Base-by-base conservation (phyloP, 1,140 invertebrate species). In the Amphibalanus amphitrite region DNA sequence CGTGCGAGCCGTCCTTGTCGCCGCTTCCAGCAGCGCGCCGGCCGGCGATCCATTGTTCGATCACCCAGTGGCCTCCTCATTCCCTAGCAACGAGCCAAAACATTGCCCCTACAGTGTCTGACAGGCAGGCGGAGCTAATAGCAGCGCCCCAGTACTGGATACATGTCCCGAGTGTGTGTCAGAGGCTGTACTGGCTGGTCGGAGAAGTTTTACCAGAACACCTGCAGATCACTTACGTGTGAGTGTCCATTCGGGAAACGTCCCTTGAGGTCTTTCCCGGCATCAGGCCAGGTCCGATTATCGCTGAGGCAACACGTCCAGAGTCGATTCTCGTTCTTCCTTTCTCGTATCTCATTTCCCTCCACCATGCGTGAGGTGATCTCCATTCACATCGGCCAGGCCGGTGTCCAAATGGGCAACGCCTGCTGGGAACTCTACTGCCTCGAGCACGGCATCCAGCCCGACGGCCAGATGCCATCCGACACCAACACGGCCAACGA, bases 321-420 rank as follows among this genome's bases (percentile, higher is more conserved):
- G 47, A 38, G 33, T 38, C 33, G 4, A 4, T 38, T 15, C 4
- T 38, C 33, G 4, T 38, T 15, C 4, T 8, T 20, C 13, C 47
- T 59, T 23, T 20, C 10, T 20, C 47, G 47, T 13, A 13, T 1
- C 47, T 59, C 20, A 1, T 8, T 20, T 20, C 10, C 47, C 47
- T 17, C 47, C 6, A 23, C 17, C 20, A 59, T 59, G 72, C 65
- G 72, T 69, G 91, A 93, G 85, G 91, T 90, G 78, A 90, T 93
- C 77, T 90, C 88, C 74, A 86, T 93, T 73, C 91, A 93, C 81
- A 86, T 93, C 77, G 91, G 91, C 69, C 91, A 94, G 82, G 91
- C 91, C 73, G 91, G 91, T 70, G 90, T 92, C 6, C 91, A 94
- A 82, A 92, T 93, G 78, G 92, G 90, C 74, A 93, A 92, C 79